A percentile compares a stretch with the other conserved stretches of the same genome.
phyloP scores from a whole-genome alignment of 2,888 invertebrate species.

The Heliconius erato region DNA sequence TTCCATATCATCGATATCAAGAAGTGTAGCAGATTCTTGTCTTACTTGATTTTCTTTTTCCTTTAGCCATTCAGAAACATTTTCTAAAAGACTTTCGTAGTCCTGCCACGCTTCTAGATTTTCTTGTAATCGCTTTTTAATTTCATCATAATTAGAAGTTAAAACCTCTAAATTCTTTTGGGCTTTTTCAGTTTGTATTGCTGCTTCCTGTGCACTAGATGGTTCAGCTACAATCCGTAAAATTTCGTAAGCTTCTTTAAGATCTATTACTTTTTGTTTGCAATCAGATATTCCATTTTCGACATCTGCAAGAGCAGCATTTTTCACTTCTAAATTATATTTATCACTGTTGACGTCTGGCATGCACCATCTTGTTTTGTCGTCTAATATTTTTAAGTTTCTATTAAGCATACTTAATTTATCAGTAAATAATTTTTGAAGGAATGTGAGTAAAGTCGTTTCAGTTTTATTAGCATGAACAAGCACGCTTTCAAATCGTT shows the following conservation, averaged over 20 bases:
- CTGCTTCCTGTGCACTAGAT: conserved; percentile 88
- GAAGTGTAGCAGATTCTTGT: conserved; percentile 89
- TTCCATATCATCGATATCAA: conserved; percentile 89
- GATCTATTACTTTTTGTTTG: conserved; percentile 87
- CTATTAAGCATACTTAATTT: conserved; percentile 93
- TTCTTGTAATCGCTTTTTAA: conserved; percentile 88
- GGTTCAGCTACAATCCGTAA: conserved; percentile 90
- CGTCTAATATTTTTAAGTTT: conserved; percentile 92
- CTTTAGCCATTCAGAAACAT: conserved; percentile 91
- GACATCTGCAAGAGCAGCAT: conserved; percentile 91
- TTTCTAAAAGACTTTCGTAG: conserved; percentile 92
- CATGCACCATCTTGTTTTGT: conserved; percentile 96
- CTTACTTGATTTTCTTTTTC: conserved; percentile 92
- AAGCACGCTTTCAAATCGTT: conserved; percentile 92
- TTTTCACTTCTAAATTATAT: conserved; percentile 96
- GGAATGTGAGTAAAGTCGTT: conserved; percentile 90
- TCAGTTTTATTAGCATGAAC: conserved; percentile 93
- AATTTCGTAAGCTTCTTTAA: conserved; percentile 90
- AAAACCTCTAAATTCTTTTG: conserved; percentile 90
- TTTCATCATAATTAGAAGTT: conserved; percentile 88
- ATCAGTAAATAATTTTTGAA: conserved; percentile 95
- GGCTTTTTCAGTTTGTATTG: conserved; percentile 89
- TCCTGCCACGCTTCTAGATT: conserved; percentile 92
- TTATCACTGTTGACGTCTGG: conserved; percentile 95
- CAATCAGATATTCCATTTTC: conserved; percentile 90